Evolutionary conservation across 2,888 invertebrate genomes (phyloP), one percentile per base, ranked within the genome.

Genomic region (Portevinia maculata): DNA sequence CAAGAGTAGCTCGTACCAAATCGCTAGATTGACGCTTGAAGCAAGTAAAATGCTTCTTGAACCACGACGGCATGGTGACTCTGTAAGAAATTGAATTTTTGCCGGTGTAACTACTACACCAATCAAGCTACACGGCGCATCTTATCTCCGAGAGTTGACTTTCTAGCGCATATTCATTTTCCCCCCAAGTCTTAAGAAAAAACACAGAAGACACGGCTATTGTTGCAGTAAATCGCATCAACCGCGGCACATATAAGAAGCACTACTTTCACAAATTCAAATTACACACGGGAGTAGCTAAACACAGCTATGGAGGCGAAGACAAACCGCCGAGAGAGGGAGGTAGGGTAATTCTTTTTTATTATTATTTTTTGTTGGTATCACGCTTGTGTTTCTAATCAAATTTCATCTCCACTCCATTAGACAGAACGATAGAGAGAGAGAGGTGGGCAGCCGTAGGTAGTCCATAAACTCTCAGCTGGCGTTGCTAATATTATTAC

Each of bases 1-100:
- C 13, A 11, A 46, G 24, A 30, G 24, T 13, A 4, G 41, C 8
- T 52, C 46, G 32, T 11, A 62, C 59, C 15, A 85, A 62, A 85
- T 85, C 86, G 73, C 85, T 86, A 21, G 85, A 71, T 76, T 86
- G 84, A 44, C 86, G 85, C 69, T 67, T 71, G 32, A 87, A 79
- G 57, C 86, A 86, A 70, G 79, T 85, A 44, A 87, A 86, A 79
- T 85, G 86, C 59, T 85, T 86, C 65, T 85, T 86, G 53, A 87
- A 85, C 86, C 87, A 86, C 73, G 86, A 86, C 60, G 86, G 78
- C 83, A 83, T 83, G 50, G 46, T 32, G 78, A 78, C 78, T 78
- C 71, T 81, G n/a, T 30, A 50, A 48, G 60, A 62, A 76, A 64
- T 24, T 3, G 46, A 24, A 76, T 52, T 55, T 75, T 62, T 34